Percentiles rank a stretch among this genome's conserved stretches.
These are phyloP conservation scores for Halocaridina rubra DNA, from an alignment of 2,888 invertebrate species.

Conservation along the genomic window DNA sequence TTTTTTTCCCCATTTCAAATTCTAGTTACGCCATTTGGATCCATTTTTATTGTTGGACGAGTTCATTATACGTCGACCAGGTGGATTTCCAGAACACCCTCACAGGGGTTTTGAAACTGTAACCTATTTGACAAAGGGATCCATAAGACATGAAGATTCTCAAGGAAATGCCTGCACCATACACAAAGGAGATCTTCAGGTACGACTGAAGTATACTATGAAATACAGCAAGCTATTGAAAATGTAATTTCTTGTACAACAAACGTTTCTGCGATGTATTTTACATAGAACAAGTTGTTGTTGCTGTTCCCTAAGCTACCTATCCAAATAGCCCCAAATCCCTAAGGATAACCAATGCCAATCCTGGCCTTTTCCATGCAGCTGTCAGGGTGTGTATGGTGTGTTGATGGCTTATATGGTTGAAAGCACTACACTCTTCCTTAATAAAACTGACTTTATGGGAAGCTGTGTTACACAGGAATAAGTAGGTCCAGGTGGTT, in stretches of 20 bases:
- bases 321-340: too few species aligned
- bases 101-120: constrained; percentile 70
- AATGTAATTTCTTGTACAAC: not conserved
- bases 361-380: too few species aligned
- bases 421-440: not conserved
- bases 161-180: constrained; percentile 68
- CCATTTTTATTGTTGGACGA: constrained; percentile 69
- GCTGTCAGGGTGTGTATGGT: too few species aligned
- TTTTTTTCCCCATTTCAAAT: not conserved
- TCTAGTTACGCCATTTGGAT: constrained; percentile 65
- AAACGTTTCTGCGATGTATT: not conserved
- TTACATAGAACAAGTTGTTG: not conserved
- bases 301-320: too few species aligned
- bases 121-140: constrained; percentile 68
- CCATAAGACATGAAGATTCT: constrained; percentile 68
- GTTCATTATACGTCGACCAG: constrained; percentile 65
- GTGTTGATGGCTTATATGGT: too few species aligned
- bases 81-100: constrained; percentile 70
- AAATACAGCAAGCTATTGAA: too few species aligned
- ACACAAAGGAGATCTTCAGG: constrained; percentile 19
- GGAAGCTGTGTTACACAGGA: not conserved
- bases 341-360: too few species aligned
- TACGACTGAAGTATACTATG: too few species aligned
- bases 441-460: not conserved
- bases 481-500: too few species aligned